Evolutionary conservation across 2,888 invertebrate genomes (phyloP).

Genomic region (Clivina fossor): DNA sequence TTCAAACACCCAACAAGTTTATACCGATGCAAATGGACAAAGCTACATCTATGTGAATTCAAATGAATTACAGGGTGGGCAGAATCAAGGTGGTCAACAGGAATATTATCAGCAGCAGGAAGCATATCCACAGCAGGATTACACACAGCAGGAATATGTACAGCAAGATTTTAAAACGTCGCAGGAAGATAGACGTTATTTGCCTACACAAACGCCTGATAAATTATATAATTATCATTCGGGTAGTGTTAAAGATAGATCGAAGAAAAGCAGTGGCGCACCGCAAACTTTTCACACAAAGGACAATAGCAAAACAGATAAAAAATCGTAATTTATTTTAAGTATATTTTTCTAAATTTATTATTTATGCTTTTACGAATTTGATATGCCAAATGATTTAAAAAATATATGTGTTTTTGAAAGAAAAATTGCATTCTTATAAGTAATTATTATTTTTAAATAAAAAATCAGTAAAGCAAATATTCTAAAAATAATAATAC

Average conservation of each 20-base stretch:
- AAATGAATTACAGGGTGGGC: slow-evolving; percentile 13
- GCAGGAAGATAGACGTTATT: slow-evolving; percentile 12
- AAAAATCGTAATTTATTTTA: slow-evolving; percentile 1
- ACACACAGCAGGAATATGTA: slow-evolving; percentile 3
- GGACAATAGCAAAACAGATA: slow-evolving; percentile 5
- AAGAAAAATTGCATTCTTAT: too few species aligned
- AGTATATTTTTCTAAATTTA: too few species aligned
- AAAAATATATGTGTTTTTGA: too few species aligned
- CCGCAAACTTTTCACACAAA: slow-evolving; percentile 13
- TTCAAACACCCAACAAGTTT: slow-evolving; percentile 37
- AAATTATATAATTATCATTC: slow-evolving; percentile 42
- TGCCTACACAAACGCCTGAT: slow-evolving; percentile 5
- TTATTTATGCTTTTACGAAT: too few species aligned
- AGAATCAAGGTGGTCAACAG: too few species aligned
- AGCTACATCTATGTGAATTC: slow-evolving; percentile 26
- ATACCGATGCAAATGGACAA: slow-evolving; percentile 32
- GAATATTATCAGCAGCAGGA: slow-evolving; percentile 22
- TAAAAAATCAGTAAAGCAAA: too few species aligned
- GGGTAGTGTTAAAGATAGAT: slow-evolving; percentile 32
- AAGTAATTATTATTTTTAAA: too few species aligned
- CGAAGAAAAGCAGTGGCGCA: slow-evolving; percentile 21
- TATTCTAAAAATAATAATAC: too few species aligned
- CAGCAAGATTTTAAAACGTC: not conserved
- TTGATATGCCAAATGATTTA: too few species aligned
- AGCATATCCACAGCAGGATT: not conserved